A percentile compares a stretch with the other conserved stretches of the same genome.
phyloP scores from a whole-genome alignment of 1,140 invertebrate genomes.

The Monochamus saltuarius region DNA sequence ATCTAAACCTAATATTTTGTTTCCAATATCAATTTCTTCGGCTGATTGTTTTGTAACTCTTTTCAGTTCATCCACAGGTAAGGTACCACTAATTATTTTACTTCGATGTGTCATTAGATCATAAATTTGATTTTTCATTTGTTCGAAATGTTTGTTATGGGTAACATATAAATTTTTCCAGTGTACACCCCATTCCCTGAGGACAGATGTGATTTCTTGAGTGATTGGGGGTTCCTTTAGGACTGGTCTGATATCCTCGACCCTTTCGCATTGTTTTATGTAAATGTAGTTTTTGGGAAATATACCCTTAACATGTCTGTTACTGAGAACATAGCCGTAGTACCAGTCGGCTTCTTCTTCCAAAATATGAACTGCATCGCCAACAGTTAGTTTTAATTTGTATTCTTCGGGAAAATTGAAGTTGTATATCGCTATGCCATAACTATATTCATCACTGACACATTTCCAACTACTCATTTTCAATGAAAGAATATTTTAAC shows the following conservation, averaged over 20 bases:
- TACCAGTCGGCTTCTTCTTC: slow-evolving; percentile 77
- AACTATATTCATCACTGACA: slow-evolving; percentile 25
- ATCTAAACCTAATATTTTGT: slow-evolving; percentile 73
- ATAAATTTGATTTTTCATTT: slow-evolving; percentile 76
- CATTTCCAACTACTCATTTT: slow-evolving; percentile 27
- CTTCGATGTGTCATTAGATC: slow-evolving; percentile 77
- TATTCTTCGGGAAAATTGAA: slow-evolving; percentile 57
- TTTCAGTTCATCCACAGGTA: slow-evolving; percentile 85
- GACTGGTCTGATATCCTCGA: slow-evolving; percentile 53
- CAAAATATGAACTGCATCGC: slow-evolving; percentile 72
- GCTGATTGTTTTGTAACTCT: slow-evolving; percentile 80
- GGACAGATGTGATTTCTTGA: slow-evolving; percentile 83
- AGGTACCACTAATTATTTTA: slow-evolving; percentile 80
- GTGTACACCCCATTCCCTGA: slow-evolving; percentile 87
- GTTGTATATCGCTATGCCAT: slow-evolving; percentile 62
- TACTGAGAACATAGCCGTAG: slow-evolving; percentile 67
- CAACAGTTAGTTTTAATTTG: slow-evolving; percentile 65
- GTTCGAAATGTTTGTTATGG: slow-evolving; percentile 65
- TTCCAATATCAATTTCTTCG: slow-evolving; percentile 85
- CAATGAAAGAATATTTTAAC: too few species aligned
- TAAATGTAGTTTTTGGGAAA: slow-evolving; percentile 85
- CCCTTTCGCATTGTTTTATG: slow-evolving; percentile 65
- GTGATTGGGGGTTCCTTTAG: slow-evolving; percentile 59
- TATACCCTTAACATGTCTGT: slow-evolving; percentile 66
- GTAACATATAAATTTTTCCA: slow-evolving; percentile 80